Evolutionary conservation across 2,888 invertebrate genomes (phyloP).

Genomic region (Dichetophora obliterata): DNA sequence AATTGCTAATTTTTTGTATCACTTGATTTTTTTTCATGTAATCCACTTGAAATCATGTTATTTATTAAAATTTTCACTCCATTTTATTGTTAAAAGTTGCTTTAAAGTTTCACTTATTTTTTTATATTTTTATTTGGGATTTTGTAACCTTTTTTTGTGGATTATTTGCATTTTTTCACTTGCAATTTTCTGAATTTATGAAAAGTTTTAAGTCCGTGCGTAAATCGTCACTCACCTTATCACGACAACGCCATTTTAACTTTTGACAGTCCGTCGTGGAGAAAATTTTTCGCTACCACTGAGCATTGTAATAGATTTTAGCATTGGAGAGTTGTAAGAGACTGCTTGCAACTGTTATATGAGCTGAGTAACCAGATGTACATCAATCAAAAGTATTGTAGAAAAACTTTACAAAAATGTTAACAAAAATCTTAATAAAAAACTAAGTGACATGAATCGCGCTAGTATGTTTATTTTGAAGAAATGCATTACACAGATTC

Average conservation of each 20-base stretch:
- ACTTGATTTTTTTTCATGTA: conserved; percentile 38
- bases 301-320: not conserved
- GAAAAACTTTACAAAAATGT: too few species aligned
- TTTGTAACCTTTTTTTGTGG: conserved; percentile 41
- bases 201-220: conserved; percentile 34
- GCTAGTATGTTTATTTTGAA: too few species aligned
- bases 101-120: conserved; percentile 45
- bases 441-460: too few species aligned
- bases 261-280: conserved; percentile 46
- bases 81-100: conserved; percentile 41
- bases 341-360: not conserved
- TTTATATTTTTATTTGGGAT: conserved; percentile 42
- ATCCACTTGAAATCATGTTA: conserved; percentile 27
- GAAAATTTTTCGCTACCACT: conserved; percentile 2
- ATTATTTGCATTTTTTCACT: conserved; percentile 51
- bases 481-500: too few species aligned
- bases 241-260: conserved; percentile 60
- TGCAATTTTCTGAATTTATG: conserved; percentile 3
- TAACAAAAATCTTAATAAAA: too few species aligned
- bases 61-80: not conserved
- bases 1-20: not conserved
- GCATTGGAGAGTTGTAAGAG: not conserved
- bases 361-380: not conserved
- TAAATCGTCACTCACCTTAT: conserved; percentile 51
- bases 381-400: too few species aligned